These are phyloP conservation scores for Frankliniella fusca DNA, from an alignment of 2,888 invertebrate species.

Conservation along the genomic window DNA sequence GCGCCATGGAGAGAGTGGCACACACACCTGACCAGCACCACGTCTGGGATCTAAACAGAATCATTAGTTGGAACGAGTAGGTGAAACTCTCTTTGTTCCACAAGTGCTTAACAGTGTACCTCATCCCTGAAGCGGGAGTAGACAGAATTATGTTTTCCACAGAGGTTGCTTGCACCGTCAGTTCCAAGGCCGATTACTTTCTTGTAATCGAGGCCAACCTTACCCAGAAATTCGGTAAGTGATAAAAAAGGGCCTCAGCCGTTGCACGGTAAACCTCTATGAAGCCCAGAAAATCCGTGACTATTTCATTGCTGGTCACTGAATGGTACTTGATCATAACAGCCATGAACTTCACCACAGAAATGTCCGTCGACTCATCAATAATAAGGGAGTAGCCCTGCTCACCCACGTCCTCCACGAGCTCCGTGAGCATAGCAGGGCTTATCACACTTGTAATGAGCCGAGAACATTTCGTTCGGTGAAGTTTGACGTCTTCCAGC, in stretches of 20 bases:
- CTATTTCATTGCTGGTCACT: constrained; percentile 34
- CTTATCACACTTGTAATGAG: constrained; percentile 39
- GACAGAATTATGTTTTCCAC: constrained; percentile 38
- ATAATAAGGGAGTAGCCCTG: constrained; percentile 39
- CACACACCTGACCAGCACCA: constrained; percentile 39
- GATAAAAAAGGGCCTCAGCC: constrained; percentile 35
- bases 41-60: constrained; percentile 30
- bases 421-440: constrained; percentile 37
- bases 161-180: constrained; percentile 40
- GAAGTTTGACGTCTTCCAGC: constrained; percentile 36
- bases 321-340: constrained; percentile 39
- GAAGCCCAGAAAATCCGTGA: constrained; percentile 39
- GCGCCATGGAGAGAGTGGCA: constrained; percentile 42
- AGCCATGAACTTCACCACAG: constrained; percentile 38
- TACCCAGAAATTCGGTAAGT: constrained; percentile 28
- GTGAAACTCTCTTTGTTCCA: neutral
- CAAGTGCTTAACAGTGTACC: constrained; percentile 6
- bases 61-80: neutral
- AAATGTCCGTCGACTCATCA: constrained; percentile 40
- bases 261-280: constrained; percentile 37
- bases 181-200: constrained; percentile 40
- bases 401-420: constrained; percentile 38
- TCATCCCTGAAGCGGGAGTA: constrained; percentile 36
- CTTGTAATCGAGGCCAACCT: constrained; percentile 3
- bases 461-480: constrained; percentile 39